Conservation (phyloP, 2,888 invertebrate genomes). For the Auanema freiburgensis region DNA sequence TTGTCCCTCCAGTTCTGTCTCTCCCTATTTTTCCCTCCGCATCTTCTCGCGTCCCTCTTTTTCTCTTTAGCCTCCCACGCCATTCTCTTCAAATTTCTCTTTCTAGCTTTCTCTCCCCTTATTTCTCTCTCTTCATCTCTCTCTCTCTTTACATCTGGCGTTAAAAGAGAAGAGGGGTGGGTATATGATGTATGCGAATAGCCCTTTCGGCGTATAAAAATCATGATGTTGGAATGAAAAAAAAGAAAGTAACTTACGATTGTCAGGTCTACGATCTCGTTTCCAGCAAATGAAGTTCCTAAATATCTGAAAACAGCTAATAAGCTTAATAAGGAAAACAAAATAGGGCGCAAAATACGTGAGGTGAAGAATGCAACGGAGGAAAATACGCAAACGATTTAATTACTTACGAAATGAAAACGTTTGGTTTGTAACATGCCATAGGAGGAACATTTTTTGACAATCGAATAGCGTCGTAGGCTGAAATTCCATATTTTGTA, state of each 20-base stretch:
- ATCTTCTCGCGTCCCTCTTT: too few relatives aligned
- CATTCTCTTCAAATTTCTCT: too few relatives aligned
- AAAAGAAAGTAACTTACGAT: constrained; percentile 12
- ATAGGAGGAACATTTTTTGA: constrained; percentile 1
- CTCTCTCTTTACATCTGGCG: constrained; percentile 1
- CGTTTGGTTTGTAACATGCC: constrained; percentile 3
- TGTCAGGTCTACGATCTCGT: constrained; percentile 8
- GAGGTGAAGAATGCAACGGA: neutral
- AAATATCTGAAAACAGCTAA: constrained; percentile 2
- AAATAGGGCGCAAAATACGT: neutral
- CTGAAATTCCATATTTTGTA: constrained; percentile 2
- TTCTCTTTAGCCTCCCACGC: too few relatives aligned
- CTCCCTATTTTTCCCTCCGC: too few relatives aligned
- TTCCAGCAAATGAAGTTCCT: constrained; percentile 5
- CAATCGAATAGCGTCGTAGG: neutral
- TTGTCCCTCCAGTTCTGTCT: too few relatives aligned
- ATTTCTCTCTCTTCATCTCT: too few relatives aligned
- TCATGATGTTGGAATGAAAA: neutral
- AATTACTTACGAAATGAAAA: constrained; percentile 2
- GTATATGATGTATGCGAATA: constrained; percentile 2
- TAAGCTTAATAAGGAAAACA: neutral
- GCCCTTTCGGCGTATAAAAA: too few relatives aligned
- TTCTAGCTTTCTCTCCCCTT: too few relatives aligned
- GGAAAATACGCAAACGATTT: too few relatives aligned
- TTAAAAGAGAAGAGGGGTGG: neutral